Evolutionary conservation across 1,140 invertebrate genomes (phyloP), one percentile per base, ranked within the genome.

Genomic region (Drosophila setifemur): DNA sequence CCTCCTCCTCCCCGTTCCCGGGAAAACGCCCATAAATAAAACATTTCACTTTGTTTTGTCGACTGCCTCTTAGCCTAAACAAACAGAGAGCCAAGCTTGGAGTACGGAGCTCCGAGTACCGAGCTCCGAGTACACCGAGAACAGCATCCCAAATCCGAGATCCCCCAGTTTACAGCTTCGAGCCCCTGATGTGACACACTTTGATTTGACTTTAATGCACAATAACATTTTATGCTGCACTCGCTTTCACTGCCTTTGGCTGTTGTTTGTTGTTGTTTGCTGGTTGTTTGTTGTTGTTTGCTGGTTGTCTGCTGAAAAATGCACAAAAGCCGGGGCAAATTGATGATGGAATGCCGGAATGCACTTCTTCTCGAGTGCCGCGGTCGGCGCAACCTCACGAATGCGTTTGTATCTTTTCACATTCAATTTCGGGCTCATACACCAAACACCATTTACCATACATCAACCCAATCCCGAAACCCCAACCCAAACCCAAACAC

Each of bases 141-240:
- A 25, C 19, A 63, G 11, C 64, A 57, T 48, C 18, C 42, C 40
- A 63, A 28, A 26, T 28, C 40, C 39, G 25, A 18, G 40, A n/a
- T 23, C 12, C 8, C 12, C 21, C 19, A 26, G 44, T 19, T 18
- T 11, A 16, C 11, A 40, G 35, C 39, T 19, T 12, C 8, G 9
- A 31, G 28, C 11, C 48, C 63, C 47, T 33, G 8, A 54, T 57
- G 79, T 61, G 43, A 71, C 55, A 68, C 71, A 75, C 75, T 85
- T 73, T 85, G 71, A 85, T 86, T 75, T 72, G 81, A 86, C 81
- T 86, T 86, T 85, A 85, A 85, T 85, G 81, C 81, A 85, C 81
- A 85, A 85, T 72, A 71, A 42, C 74, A 85, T 76, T 72, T 72
- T 58, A 54, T 67, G 28, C 39, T 23, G 40, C 33, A 40, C 25